Evolutionary conservation across 2,113 vertebrate genomes (phyloP).

Genomic region (Thryonomys swinderianus): DNA sequence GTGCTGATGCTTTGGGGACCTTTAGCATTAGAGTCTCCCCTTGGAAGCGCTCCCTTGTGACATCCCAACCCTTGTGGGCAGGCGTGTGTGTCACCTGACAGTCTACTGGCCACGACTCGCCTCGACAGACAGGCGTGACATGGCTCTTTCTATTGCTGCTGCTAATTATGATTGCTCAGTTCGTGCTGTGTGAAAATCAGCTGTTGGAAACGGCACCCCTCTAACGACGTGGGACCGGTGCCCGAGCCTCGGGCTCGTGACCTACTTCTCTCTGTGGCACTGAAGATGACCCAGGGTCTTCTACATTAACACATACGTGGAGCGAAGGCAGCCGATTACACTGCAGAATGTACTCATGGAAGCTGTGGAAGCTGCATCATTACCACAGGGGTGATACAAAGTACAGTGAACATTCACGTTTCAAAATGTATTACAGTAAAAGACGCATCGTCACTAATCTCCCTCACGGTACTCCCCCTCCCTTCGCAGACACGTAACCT

Average conservation of each 20-base stretch:
- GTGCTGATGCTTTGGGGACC: not conserved
- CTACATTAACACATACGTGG: accelerated
- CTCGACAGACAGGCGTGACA: not conserved
- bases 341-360: not conserved
- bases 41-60: no score
- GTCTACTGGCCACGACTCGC: not conserved
- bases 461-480: not conserved
- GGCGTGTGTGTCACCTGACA: not conserved
- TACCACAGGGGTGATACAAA: not conserved
- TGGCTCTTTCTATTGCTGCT: not conserved
- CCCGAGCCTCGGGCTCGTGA: not conserved
- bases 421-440: no score
- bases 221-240: not conserved
- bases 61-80: not conserved
- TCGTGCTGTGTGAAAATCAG: not conserved
- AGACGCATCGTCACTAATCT: not conserved
- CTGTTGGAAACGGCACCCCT: not conserved
- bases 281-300: no score
- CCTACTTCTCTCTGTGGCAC: not conserved
- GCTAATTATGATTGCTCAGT: not conserved
- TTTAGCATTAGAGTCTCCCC: not conserved
- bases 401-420: not conserved
- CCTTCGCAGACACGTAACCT: not conserved
- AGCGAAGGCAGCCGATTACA: not conserved
- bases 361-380: not conserved